Conservation (phyloP, 2,797 vertebrate species). For the Fratercula arctica region DNA sequence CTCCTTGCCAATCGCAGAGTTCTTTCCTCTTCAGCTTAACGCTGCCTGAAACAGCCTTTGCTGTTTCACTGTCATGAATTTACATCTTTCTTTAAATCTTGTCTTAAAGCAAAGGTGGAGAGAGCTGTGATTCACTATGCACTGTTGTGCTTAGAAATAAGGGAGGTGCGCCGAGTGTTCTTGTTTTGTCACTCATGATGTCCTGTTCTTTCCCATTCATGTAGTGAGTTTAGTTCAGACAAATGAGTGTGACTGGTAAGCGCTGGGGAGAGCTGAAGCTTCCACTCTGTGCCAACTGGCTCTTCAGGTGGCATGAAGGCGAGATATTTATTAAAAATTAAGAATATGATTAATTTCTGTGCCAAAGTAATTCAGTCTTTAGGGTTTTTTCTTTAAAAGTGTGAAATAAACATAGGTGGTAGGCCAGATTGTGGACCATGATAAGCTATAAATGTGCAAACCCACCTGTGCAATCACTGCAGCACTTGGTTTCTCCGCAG, state of each 20-base stretch:
- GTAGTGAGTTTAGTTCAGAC: not conserved
- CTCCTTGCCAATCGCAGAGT: not conserved
- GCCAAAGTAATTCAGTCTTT: not conserved
- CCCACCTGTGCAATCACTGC: not conserved
- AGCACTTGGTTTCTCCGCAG: not conserved
- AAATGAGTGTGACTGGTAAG: not conserved
- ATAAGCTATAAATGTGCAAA: not conserved
- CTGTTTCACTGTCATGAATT: not conserved
- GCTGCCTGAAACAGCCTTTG: not conserved
- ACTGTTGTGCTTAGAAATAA: not conserved
- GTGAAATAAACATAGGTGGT: not conserved
- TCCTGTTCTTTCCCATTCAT: accelerated
- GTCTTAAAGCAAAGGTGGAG: not conserved
- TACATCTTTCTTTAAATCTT: not conserved
- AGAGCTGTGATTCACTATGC: not conserved
- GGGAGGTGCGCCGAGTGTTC: not conserved
- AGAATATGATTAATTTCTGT: not conserved
- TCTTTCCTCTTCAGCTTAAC: not conserved
- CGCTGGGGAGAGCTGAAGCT: not conserved
- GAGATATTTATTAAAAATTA: not conserved
- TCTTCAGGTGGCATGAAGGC: not conserved
- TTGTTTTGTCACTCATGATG: accelerated
- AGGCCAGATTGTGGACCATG: not conserved
- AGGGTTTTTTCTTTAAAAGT: not conserved
- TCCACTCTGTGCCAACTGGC: not conserved